phyloP scores from a whole-genome alignment of 2,888 invertebrate genomes.

The Lissonota sp. region DNA sequence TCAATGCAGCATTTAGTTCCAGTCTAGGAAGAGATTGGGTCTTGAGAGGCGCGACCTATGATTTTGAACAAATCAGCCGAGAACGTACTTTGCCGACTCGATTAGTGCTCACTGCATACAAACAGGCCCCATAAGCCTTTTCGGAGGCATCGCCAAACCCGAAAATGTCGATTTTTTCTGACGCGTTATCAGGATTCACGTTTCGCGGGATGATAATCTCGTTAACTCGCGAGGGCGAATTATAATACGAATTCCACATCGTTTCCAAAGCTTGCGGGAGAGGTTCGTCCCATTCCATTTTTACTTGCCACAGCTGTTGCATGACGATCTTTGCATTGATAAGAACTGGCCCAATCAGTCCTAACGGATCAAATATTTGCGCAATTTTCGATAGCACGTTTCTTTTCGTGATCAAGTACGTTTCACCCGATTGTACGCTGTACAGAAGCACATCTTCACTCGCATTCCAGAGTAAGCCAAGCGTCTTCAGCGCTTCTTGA shows the following conservation, averaged over 20 bases:
- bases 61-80: constrained; percentile 19
- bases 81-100: not conserved
- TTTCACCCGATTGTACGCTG: constrained; percentile 19
- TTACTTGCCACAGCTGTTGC: constrained; percentile 34
- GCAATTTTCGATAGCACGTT: constrained; percentile 43
- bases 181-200: constrained; percentile 9
- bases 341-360: constrained; percentile 40
- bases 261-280: constrained; percentile 15
- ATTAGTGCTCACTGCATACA: constrained; percentile 48
- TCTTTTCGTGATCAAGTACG: constrained; percentile 32
- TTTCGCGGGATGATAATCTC: constrained; percentile 55
- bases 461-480: constrained; percentile 58
- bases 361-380: constrained; percentile 50
- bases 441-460: constrained; percentile 36
- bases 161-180: constrained; percentile 23
- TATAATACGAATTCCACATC: constrained; percentile 33
- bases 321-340: constrained; percentile 47
- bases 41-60: constrained; percentile 19
- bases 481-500: constrained; percentile 45
- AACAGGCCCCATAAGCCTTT: constrained; percentile 67
- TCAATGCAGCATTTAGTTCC: constrained; percentile 18
- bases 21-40: constrained; percentile 14
- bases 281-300: constrained; percentile 33
- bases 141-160: constrained; percentile 70
- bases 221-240: constrained; percentile 34